Evolutionary conservation across 2,797 vertebrate species (phyloP), one percentile per base, ranked within the genome.

Genomic region (Falco novaeseelandiae): DNA sequence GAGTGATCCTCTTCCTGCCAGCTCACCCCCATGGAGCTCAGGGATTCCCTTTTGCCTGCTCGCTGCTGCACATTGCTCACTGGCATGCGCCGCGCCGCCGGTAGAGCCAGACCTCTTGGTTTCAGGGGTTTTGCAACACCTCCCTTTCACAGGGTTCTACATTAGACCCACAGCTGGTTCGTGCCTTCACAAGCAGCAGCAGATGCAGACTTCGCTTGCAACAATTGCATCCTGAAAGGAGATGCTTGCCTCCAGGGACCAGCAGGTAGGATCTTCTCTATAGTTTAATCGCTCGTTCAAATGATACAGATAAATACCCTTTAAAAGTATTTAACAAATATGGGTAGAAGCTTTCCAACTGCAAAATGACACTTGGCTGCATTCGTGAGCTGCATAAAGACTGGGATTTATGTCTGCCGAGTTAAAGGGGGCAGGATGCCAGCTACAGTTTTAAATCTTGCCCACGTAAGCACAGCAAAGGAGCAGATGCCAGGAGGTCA

Each of bases 61-160:
- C 10, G 0, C 36, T 4, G 16, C 3, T 4, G 12, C 30, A 15
- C 25, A 0, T 17, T 2, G 62, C 63, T 54, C 27, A 44, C 6
- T 2, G 0, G 42, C 49, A 29, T 0, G 0, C 6, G 29, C 51
- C 2, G 1, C 12, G 74, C 6, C 0, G 17, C 10, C 4, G 0
- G 23, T 1, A 25, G 36, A n/a, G 42, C 9, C 63, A 11, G 21
- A 77, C 2, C 52, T 32, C 42, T 6, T 4, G 18, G 34, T 25
- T n/a, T 42, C 26, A 10, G 52, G 36, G 44, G 25, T 7, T 62
- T 21, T 27, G 49, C 8, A 8, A 16, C 5, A 5, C 9, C 29
- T 26, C 20, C 34, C 27, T 48, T 25, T 7, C 26, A 2, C 7
- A 52, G 3, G 4, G 26, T 14, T 22, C 62, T 7, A 46, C 22